Evolutionary conservation across 2,797 vertebrate species (phyloP).

Genomic region (Acipenser transmontanus): DNA sequence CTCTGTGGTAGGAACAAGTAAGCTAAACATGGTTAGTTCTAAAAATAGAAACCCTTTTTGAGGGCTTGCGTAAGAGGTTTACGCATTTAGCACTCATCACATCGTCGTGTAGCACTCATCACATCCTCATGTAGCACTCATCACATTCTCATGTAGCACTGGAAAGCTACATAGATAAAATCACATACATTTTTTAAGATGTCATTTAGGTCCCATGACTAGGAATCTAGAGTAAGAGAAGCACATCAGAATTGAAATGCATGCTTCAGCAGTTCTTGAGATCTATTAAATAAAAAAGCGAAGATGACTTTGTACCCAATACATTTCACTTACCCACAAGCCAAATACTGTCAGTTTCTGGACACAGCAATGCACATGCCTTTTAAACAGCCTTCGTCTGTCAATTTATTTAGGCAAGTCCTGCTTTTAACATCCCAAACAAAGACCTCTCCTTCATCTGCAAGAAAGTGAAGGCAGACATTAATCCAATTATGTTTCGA

Average conservation of each 20-base stretch:
- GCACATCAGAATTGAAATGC: too few relatives aligned
- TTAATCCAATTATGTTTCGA: too few relatives aligned
- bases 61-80: neutral
- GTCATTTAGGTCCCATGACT: neutral
- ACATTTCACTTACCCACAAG: slow-evolving; percentile 55
- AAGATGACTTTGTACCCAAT: too few relatives aligned
- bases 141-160: neutral
- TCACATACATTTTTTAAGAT: too few relatives aligned
- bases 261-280: too few relatives aligned
- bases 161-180: neutral
- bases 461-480: neutral
- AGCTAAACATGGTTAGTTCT: neutral
- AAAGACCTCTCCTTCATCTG: slow-evolving; percentile 63
- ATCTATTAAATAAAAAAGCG: too few relatives aligned
- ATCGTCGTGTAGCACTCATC: too few relatives aligned
- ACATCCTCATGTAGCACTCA: too few relatives aligned
- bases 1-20: neutral
- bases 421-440: slow-evolving; percentile 60
- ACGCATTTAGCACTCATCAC: neutral
- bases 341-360: slow-evolving; percentile 46
- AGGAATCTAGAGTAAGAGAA: neutral
- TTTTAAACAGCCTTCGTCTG: slow-evolving; percentile 57
- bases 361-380: slow-evolving; percentile 43
- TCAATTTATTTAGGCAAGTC: slow-evolving; percentile 51
- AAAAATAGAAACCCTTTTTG: neutral